phyloP scores from a whole-genome alignment of 2,797 vertebrate genomes.

The Tokudaia tokunoshimensis region DNA sequence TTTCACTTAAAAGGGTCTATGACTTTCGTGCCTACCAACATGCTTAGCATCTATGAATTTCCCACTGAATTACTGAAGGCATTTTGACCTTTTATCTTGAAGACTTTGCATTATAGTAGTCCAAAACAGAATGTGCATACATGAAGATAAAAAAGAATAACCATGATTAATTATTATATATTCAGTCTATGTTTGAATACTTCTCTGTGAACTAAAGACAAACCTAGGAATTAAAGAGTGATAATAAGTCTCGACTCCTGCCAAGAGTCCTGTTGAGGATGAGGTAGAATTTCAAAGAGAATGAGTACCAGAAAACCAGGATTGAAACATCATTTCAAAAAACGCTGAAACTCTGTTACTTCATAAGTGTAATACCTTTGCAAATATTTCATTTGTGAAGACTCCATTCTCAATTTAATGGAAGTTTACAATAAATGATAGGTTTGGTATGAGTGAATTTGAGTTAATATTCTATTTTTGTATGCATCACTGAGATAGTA shows the following conservation, averaged over 20 bases:
- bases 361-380: not conserved
- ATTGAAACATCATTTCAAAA: not conserved
- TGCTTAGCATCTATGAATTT: not conserved
- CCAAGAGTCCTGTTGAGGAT: not conserved
- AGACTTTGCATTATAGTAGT: not conserved
- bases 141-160: not conserved
- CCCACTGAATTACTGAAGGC: not conserved
- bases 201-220: not conserved
- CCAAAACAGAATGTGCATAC: not conserved
- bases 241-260: not conserved
- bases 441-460: not conserved
- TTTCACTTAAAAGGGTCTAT: constrained; percentile 13
- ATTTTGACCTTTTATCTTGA: not conserved
- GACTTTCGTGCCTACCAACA: not conserved
- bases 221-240: not conserved
- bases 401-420: not conserved
- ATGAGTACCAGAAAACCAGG: not conserved
- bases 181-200: not conserved
- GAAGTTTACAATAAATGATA: not conserved
- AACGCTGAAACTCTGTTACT: not conserved
- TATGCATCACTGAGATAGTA: not conserved
- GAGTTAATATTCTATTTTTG: not conserved
- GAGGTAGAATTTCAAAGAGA: not conserved
- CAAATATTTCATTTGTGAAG: not conserved
- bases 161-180: not conserved